Base-by-base conservation (phyloP, 2,113 vertebrate species). In the western clawed frog (Xenopus tropicalis) region DNA sequence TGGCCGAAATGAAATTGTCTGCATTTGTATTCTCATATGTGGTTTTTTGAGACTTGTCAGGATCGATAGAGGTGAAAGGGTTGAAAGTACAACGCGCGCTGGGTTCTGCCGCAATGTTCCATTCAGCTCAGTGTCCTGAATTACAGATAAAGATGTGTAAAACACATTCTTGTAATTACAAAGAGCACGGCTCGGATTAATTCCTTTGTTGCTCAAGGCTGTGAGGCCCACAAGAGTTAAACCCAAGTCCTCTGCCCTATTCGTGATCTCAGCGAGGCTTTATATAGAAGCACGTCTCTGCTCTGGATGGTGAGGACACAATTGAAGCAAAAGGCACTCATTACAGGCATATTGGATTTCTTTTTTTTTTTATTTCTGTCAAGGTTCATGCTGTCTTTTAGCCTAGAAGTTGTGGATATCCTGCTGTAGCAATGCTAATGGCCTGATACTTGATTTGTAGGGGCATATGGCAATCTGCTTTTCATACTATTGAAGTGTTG, bases 191-290 rank as follows among this genome's bases (percentile, higher is more conserved):
- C 9, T 17, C 16, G 11, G 46, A 48, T 48, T 48, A 14, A 14
- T 48, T 48, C 16, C 13, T 48, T 48, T 48, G 46, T 48, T 13
- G 46, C 46, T 48, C 12, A 48, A 48, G 46, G 46, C 46, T 14
- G 13, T 17, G 46, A 17, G 46, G 46, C 46, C 16, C 46, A 48
- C 8, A 54, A 64, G 63, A 68, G 77, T 82, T 79, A 82, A 86
- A 82, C 73, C 80, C 78, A 82, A 81, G 61, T 79, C 77, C 82
- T 81, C 79, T 80, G 70, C 80, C 64, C 73, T 81, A 73, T 78
- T 79, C 74, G 77, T 85, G 83, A 80, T 78, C 77, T 77, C 82
- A 84, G 80, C 81, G 77, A 83, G 77, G 61, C 79, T 80, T 0
- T 22, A 74, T 69, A 74, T 1, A 0, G 71, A 24, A 48, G 72